Evolutionary conservation across 1,140 invertebrate genomes (phyloP).

Genomic region (Cataglyphis hispanica): DNA sequence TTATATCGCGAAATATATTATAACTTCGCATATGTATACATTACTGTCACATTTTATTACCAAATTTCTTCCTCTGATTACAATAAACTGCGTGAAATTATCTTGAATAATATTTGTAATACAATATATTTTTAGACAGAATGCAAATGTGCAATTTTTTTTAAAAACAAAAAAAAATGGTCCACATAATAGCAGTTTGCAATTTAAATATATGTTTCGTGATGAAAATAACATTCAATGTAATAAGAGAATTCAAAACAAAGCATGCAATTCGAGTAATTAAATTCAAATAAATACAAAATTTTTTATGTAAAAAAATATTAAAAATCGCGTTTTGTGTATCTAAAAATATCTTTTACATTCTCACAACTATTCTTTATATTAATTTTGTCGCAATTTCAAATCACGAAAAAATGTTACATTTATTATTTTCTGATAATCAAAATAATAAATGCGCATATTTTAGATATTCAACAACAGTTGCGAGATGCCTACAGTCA

Average conservation of each 20-base stretch:
- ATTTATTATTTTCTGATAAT: conserved; percentile 30
- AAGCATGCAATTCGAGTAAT: neutral
- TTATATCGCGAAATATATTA: neutral
- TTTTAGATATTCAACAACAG: conserved; percentile 30
- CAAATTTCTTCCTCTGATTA: neutral
- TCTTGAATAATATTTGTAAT: neutral
- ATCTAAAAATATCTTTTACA: neutral
- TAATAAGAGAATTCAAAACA: neutral
- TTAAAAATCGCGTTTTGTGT: neutral
- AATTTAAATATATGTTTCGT: neutral
- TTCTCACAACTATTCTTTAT: neutral
- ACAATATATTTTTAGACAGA: no score
- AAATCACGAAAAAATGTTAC: conserved; percentile 2
- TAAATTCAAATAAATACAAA: neutral
- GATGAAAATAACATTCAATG: neutral
- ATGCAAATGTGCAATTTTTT: neutral
- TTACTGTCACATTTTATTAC: neutral
- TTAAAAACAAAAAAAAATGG: no score
- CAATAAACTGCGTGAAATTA: neutral
- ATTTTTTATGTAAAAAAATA: neutral
- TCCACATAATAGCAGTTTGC: no score
- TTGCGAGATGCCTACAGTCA: conserved; percentile 30
- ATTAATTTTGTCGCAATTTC: neutral
- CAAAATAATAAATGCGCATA: conserved; percentile 32
- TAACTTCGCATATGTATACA: neutral